Conservation (phyloP, 2,113 vertebrate genomes). For the Ameiurus melas region DNA sequence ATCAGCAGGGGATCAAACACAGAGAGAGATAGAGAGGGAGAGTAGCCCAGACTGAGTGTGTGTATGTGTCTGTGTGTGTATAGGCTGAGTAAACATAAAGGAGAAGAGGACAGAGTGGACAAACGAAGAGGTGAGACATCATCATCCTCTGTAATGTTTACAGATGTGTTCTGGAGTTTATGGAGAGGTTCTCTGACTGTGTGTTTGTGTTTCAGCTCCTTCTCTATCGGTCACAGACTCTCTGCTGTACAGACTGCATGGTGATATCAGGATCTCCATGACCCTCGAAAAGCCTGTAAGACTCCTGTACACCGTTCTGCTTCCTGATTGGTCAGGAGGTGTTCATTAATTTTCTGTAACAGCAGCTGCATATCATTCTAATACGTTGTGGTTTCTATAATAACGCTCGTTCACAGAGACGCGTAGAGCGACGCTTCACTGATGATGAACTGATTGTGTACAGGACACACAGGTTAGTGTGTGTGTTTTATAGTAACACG, state of each 20-base stretch:
- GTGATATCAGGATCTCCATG: slow-evolving; percentile 92
- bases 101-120: slow-evolving; percentile 78
- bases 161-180: background rate
- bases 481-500: background rate
- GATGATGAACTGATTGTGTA: background rate
- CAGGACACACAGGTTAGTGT: background rate
- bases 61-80: background rate
- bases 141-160: background rate
- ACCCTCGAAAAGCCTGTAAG: slow-evolving; percentile 91
- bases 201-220: slow-evolving; percentile 39
- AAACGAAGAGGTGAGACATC: slow-evolving; percentile 73
- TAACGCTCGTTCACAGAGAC: background rate
- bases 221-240: slow-evolving; percentile 81
- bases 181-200: background rate
- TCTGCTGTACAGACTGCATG: slow-evolving; percentile 88
- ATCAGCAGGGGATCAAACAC: too few relatives aligned
- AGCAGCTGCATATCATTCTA: background rate
- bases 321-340: background rate
- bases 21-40: background rate
- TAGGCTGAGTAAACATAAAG: slow-evolving; percentile 78
- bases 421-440: background rate
- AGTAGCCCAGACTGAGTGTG: background rate
- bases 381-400: background rate
- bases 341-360: background rate
- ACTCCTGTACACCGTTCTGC: slow-evolving; percentile 25